These are phyloP conservation scores for Macrocentrus cingulum DNA, from an alignment of 1,140 invertebrate species.

Conservation along the genomic window DNA sequence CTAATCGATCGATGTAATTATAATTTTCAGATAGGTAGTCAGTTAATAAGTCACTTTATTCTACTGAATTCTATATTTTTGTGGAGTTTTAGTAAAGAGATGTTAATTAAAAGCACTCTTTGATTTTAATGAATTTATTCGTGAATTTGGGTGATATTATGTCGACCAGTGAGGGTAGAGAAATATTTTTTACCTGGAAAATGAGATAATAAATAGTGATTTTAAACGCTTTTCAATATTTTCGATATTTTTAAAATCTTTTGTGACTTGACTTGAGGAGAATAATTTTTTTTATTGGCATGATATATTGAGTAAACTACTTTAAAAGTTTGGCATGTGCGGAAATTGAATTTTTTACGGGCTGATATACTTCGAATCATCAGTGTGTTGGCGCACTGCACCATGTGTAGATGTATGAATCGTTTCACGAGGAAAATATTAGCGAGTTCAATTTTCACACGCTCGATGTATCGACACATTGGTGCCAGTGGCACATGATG, in stretches of 20 bases:
- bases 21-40: no score
- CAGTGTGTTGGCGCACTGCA: neutral
- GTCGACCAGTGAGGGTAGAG: no score
- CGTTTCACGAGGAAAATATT: no score
- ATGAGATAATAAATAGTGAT: no score
- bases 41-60: no score
- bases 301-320: neutral
- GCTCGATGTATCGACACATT: neutral
- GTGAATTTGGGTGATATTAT: no score
- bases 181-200: no score
- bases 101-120: no score
- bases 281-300: neutral
- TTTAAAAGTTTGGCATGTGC: neutral
- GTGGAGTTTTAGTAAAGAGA: no score
- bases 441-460: neutral
- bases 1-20: no score
- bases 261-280: neutral
- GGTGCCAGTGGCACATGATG: neutral
- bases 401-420: neutral
- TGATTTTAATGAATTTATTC: no score
- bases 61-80: no score
- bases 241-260: neutral
- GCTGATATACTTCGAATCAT: neutral
- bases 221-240: neutral
- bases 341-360: conserved; percentile 25